Conservation (phyloP, 2,888 invertebrate genomes). For the Aleiodes leptofemur region DNA sequence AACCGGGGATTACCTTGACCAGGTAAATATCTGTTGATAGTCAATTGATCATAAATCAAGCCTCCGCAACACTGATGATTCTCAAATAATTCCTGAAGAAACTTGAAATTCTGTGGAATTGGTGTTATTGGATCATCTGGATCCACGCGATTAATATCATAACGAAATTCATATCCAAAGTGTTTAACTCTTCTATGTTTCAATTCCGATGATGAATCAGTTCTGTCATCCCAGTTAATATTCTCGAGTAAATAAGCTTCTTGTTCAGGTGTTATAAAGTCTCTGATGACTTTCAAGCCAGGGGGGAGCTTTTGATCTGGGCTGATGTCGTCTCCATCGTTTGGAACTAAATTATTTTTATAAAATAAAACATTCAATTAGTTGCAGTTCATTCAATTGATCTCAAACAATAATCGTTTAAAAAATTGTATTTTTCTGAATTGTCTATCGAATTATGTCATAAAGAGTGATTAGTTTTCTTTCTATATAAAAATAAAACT, state of each 20-base stretch:
- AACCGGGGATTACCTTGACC: slow-evolving; percentile 82
- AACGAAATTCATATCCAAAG: slow-evolving; percentile 94
- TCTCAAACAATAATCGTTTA: too few species aligned
- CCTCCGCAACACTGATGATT: slow-evolving; percentile 74
- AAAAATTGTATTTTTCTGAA: neutral
- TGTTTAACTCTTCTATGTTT: slow-evolving; percentile 93
- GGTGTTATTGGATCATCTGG: slow-evolving; percentile 80
- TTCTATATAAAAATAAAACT: slow-evolving; percentile 56
- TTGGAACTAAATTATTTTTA: slow-evolving; percentile 69
- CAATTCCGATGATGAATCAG: slow-evolving; percentile 70
- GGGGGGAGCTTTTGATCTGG: slow-evolving; percentile 77
- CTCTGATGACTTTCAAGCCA: slow-evolving; percentile 82
- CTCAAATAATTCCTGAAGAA: slow-evolving; percentile 80
- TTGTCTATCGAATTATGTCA: neutral
- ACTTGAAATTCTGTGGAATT: slow-evolving; percentile 84
- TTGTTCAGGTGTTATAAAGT: slow-evolving; percentile 85
- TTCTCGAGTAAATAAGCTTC: slow-evolving; percentile 80
- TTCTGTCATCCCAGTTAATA: slow-evolving; percentile 77
- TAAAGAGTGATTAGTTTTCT: slow-evolving; percentile 53
- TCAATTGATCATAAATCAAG: slow-evolving; percentile 86
- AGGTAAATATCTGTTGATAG: slow-evolving; percentile 88
- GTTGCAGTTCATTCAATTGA: too few species aligned
- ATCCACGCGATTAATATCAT: slow-evolving; percentile 91
- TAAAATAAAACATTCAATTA: neutral
- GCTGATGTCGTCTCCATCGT: slow-evolving; percentile 48